Evolutionary conservation across 2,797 vertebrate genomes (phyloP).

Genomic region (Paguma larvata): DNA sequence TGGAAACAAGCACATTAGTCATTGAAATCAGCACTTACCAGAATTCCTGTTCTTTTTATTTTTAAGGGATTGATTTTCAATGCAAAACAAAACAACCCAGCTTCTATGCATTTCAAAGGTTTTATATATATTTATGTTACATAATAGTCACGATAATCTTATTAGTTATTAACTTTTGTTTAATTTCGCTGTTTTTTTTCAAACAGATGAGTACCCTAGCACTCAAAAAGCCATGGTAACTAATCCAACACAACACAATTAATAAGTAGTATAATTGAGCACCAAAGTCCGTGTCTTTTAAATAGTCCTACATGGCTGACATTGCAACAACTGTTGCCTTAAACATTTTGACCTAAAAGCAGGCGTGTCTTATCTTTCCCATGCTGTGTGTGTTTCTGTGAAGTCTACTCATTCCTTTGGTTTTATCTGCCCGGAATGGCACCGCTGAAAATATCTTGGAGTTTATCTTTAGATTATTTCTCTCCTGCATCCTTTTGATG

Average conservation of each 20-base stretch:
- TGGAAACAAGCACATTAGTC: background rate
- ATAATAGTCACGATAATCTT: background rate
- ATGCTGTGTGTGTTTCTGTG: background rate
- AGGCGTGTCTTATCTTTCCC: background rate
- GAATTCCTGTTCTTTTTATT: background rate
- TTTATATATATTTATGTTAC: background rate
- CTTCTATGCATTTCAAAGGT: background rate
- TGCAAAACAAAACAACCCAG: background rate
- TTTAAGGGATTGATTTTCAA: background rate
- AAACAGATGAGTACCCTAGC: background rate
- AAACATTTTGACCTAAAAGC: background rate
- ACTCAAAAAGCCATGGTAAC: background rate
- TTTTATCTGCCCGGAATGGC: background rate
- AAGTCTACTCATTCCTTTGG: background rate
- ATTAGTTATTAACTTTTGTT: background rate
- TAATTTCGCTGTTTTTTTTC: background rate
- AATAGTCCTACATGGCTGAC: background rate
- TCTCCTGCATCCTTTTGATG: background rate
- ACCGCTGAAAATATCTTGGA: background rate
- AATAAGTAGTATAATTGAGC: accelerated
- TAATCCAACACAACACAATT: background rate
- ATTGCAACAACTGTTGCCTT: background rate
- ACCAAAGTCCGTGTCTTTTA: background rate
- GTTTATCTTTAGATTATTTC: background rate
- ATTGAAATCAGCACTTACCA: background rate